Conservation (phyloP, 53 echinoderm and acorn worm species). For the Pentamera pediparva region DNA sequence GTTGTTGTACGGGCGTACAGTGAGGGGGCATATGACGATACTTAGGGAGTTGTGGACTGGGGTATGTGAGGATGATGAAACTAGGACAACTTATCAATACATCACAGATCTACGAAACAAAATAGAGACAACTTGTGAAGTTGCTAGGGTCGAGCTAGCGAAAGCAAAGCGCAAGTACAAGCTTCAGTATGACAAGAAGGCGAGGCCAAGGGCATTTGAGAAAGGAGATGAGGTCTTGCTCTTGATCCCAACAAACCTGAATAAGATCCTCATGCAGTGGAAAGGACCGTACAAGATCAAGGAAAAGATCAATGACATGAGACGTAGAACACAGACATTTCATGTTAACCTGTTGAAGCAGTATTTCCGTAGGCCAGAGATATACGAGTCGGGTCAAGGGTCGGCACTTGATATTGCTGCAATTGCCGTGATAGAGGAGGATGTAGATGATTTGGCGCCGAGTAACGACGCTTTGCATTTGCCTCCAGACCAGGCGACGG, state of each 20-base stretch:
- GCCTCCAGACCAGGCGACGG: constrained; percentile 21
- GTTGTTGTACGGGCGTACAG: constrained; percentile 25
- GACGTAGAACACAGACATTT: constrained; percentile 6
- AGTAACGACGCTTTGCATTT: not conserved
- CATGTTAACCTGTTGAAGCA: constrained; percentile 5
- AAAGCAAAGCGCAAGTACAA: not conserved
- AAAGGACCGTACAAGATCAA: constrained; percentile 21
- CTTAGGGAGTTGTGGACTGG: constrained; percentile 45
- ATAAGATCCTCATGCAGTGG: constrained; percentile 24
- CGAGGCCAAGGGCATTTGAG: not conserved
- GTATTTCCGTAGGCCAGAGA: not conserved
- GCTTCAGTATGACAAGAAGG: constrained; percentile 1
- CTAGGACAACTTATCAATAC: constrained; percentile 48
- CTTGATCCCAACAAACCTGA: not conserved
- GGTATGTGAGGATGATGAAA: constrained; percentile 15
- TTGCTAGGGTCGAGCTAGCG: constrained; percentile 1
- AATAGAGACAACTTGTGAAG: constrained; percentile 34
- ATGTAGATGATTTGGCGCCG: not conserved
- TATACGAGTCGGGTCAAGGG: not conserved
- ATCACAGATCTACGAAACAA: constrained; percentile 41
- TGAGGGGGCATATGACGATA: constrained; percentile 45
- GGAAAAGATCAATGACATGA: constrained; percentile 5
- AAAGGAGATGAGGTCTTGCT: constrained; percentile 8
- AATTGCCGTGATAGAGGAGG: constrained; percentile 17
- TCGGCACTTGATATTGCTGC: not conserved